A percentile compares a stretch with the other conserved stretches of the same genome.
These are phyloP conservation scores for Pseudochirops cupreus DNA, from an alignment of 2,797 vertebrate genomes.

Conservation along the genomic window DNA sequence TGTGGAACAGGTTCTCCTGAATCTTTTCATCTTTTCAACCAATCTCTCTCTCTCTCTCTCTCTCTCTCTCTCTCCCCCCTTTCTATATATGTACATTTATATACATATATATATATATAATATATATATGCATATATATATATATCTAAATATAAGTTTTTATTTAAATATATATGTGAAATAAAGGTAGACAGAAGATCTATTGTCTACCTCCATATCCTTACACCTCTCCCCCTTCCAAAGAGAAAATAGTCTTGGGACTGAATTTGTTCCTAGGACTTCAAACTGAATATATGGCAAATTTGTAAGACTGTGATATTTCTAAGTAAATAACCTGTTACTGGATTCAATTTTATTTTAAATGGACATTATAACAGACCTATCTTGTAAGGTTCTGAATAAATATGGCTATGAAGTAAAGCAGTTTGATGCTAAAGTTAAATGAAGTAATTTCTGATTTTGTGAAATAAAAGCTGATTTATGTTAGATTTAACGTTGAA, in stretches of 20 bases:
- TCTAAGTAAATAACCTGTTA: background rate
- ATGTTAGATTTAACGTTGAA: background rate
- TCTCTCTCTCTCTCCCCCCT: no score
- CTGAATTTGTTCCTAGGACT: background rate
- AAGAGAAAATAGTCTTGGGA: background rate
- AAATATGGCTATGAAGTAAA: background rate
- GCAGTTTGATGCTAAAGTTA: background rate
- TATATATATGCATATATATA: background rate
- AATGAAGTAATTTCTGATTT: slow-evolving; percentile 5
- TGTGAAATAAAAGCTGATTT: background rate
- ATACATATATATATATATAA: background rate
- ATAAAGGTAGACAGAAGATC: background rate
- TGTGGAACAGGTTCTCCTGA: background rate
- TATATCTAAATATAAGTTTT: background rate
- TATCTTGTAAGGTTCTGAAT: background rate
- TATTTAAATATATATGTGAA: background rate
- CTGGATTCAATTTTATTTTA: background rate
- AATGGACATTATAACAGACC: background rate
- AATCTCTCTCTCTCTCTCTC: no score
- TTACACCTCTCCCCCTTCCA: rapidly evolving
- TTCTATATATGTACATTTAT: background rate
- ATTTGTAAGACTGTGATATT: background rate
- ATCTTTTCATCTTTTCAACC: background rate
- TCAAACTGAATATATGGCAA: background rate
- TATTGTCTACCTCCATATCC: background rate